Evolutionary conservation across 37 sponge, comb jelly and placozoan genomes (phyloP).

Genomic region (Amphimedon queenslandica): DNA sequence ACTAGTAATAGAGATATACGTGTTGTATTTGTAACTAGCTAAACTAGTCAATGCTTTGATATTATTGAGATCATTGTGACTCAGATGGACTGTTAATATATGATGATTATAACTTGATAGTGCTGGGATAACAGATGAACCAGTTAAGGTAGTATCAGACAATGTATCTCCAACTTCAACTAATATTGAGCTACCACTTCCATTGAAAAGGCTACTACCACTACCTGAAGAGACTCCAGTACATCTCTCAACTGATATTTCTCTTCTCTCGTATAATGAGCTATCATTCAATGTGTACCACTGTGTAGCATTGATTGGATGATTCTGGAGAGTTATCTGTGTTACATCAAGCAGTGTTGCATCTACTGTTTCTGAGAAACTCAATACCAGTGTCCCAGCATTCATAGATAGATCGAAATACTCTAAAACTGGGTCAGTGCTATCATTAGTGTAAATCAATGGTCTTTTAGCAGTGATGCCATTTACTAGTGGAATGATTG

Average conservation of each 20-base stretch:
- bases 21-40: conserved; percentile 35
- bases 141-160: background rate
- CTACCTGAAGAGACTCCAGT: background rate
- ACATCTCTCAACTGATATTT: conserved; percentile 15
- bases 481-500: conserved; percentile 76
- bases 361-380: conserved; percentile 88
- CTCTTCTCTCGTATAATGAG: conserved; percentile 23
- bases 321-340: conserved; percentile 59
- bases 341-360: conserved; percentile 70
- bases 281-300: conserved; percentile 22
- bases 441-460: conserved; percentile 56
- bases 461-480: conserved; percentile 50
- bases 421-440: conserved; percentile 54
- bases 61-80: conserved; percentile 61
- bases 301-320: conserved; percentile 1
- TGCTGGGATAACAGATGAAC: conserved; percentile 5
- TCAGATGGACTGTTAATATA: conserved; percentile 45
- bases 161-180: conserved; percentile 17
- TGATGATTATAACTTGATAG: conserved; percentile 50
- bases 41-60: conserved; percentile 67
- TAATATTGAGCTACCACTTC: conserved; percentile 31
- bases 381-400: conserved; percentile 64
- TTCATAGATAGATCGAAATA: conserved; percentile 59
- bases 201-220: conserved; percentile 15
- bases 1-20: conserved; percentile 58